Evolutionary conservation across 2,113 vertebrate genomes (phyloP).

Genomic region (Aleadryas rufinucha): DNA sequence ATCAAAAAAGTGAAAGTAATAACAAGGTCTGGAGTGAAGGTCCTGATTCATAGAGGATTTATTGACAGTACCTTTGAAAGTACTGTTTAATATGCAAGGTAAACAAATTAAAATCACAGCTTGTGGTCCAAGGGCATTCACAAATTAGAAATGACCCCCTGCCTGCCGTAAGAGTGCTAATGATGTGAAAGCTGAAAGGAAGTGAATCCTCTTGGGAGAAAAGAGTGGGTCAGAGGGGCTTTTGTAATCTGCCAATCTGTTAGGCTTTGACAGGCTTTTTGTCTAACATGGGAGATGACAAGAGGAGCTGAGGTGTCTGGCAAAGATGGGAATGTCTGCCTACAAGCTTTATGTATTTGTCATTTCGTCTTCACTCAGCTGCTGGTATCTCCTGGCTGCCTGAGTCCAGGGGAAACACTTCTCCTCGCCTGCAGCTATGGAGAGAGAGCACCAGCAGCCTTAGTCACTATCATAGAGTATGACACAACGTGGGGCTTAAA

Average conservation of each 20-base stretch:
- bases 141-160: constrained; percentile 55
- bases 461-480: not conserved
- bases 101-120: constrained; percentile 65
- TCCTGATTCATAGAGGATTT: constrained; percentile 25
- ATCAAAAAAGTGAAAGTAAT: not conserved
- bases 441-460: not conserved
- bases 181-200: constrained; percentile 45
- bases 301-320: not conserved
- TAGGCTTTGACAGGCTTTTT: constrained; percentile 29
- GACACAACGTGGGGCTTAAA: not conserved
- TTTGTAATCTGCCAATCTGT: constrained; percentile 30
- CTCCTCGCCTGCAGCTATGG: not conserved
- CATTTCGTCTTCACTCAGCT: not conserved
- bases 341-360: not conserved
- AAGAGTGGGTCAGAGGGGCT: not conserved
- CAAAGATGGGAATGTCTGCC: not conserved
- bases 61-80: constrained; percentile 46
- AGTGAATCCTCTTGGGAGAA: not conserved
- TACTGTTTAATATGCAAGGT: constrained; percentile 54
- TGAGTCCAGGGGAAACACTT: not conserved
- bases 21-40: constrained; percentile 20
- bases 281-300: constrained; percentile 30
- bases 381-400: not conserved
- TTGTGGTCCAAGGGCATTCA: constrained; percentile 65
- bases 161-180: constrained; percentile 8